Evolutionary conservation across 1,140 invertebrate genomes (phyloP).

Genomic region (Drosophila asahinai): DNA sequence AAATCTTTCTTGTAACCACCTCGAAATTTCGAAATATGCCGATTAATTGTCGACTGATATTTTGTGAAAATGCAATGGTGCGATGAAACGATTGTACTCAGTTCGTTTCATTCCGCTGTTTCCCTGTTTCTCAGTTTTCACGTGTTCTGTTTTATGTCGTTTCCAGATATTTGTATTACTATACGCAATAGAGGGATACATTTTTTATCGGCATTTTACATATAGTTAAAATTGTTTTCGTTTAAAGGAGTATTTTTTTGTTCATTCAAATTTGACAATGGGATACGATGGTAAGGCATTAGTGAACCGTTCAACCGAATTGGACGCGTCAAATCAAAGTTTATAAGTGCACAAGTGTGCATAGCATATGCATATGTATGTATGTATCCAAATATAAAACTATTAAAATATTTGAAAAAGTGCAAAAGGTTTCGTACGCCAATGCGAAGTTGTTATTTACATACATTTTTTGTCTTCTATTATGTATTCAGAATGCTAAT

Average conservation of each 20-base stretch:
- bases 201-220: slow-evolving; percentile 68
- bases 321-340: background rate
- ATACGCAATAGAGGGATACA: slow-evolving; percentile 70
- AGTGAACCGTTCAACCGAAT: slow-evolving; percentile 10
- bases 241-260: slow-evolving; percentile 32
- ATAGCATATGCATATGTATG: slow-evolving; percentile 18
- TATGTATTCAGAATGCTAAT: too few relatives aligned
- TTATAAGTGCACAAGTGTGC: slow-evolving; percentile 8
- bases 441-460: background rate
- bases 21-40: background rate
- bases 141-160: slow-evolving; percentile 76
- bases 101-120: slow-evolving; percentile 52
- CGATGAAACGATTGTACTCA: background rate
- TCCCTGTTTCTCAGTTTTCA: slow-evolving; percentile 47
- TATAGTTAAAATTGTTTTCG: slow-evolving; percentile 52
- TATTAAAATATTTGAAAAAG: slow-evolving; percentile 13
- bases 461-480: background rate
- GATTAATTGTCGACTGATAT: slow-evolving; percentile 15
- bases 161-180: slow-evolving; percentile 62
- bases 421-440: background rate
- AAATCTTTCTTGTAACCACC: background rate
- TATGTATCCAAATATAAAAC: slow-evolving; percentile 18
- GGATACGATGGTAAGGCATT: slow-evolving; percentile 67
- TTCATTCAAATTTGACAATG: slow-evolving; percentile 48
- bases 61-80: slow-evolving; percentile 15